Evolutionary conservation across 2,888 invertebrate genomes (phyloP), one percentile per base, ranked within the genome.

Genomic region (Trissolcus brochymenae): DNA sequence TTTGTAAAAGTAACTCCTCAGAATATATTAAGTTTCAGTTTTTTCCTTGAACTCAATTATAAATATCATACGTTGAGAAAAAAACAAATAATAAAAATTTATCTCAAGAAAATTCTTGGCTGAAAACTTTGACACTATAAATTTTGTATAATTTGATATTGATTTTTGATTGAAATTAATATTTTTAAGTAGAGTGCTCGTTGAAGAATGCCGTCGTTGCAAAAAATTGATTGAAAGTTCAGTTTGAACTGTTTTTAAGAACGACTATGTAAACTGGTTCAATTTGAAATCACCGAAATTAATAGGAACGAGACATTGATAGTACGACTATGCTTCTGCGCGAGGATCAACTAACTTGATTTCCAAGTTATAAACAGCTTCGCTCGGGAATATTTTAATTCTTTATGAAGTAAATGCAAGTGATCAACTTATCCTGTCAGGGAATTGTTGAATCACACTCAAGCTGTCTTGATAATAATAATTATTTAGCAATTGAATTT

Each of bases 361-460:
- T 55, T 66, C 43, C 66, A 14, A 56, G 73, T 56, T 73, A 56
- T 66, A 73, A 73, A 66, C 73, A 73, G 73, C 61, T 74, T 67
- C 61, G 49, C 51, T 50, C 50, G 66, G 56, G 40, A 61, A 62
- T 57, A 40, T 74, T 67, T 74, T 74, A 74, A 67, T 74, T 67
- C 62, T 46, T 74, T 62, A 67, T 74, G 56, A 74, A 61, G 61
- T 56, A 56, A 74, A 74, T 61, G 61, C 61, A 40, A 61, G 50
- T 66, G 61, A 73, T 73, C 56, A 56, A 56, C 51, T 66, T 56
- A 61, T 43, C 61, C 64, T 46, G 54, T 17, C n/a, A 51, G 43
- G 57, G 61, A 50, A 56, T 56, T 73, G 61, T 73, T 66, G 60
- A 61, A 53, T 73, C 43, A 51, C 50, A 50, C 56, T 54, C 50